A percentile compares a stretch with the other conserved stretches of the same genome.
Conservation (phyloP, 2,888 invertebrate genomes). For the Lomographa bimaculata region DNA sequence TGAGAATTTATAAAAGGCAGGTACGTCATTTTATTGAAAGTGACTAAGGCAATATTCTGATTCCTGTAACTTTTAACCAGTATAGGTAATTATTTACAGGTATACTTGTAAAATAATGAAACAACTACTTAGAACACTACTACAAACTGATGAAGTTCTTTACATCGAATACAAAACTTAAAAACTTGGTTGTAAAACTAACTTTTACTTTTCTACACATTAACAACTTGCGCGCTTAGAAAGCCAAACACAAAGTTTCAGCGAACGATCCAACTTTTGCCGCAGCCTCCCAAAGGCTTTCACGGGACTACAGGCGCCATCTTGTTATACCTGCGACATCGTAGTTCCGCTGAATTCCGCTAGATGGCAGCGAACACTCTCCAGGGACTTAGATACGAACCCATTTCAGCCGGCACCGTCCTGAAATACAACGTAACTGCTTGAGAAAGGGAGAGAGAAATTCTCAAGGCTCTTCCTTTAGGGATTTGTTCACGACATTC, state of each 20-base stretch:
- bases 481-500: slow-evolving; percentile 60
- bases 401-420: slow-evolving; percentile 72
- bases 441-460: slow-evolving; percentile 78
- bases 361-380: slow-evolving; percentile 61
- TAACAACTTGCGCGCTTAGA: slow-evolving; percentile 16
- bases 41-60: too few species aligned
- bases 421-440: slow-evolving; percentile 60
- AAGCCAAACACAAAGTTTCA: slow-evolving; percentile 48
- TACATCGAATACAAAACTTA: too few species aligned
- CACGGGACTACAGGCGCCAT: slow-evolving; percentile 61
- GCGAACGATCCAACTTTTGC: slow-evolving; percentile 40
- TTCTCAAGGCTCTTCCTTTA: slow-evolving; percentile 75
- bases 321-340: slow-evolving; percentile 47
- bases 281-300: slow-evolving; percentile 37
- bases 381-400: slow-evolving; percentile 61
- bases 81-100: too few species aligned
- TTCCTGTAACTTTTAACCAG: too few species aligned
- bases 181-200: too few species aligned
- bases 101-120: too few species aligned
- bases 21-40: too few species aligned
- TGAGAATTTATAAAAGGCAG: too few species aligned
- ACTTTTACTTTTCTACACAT: slow-evolving; percentile 12
- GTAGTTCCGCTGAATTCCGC: slow-evolving; percentile 42
- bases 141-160: too few species aligned
- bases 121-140: too few species aligned